These are phyloP conservation scores for Cynoglossus semilaevis DNA, from an alignment of 2,113 vertebrate genomes.

Conservation along the genomic window DNA sequence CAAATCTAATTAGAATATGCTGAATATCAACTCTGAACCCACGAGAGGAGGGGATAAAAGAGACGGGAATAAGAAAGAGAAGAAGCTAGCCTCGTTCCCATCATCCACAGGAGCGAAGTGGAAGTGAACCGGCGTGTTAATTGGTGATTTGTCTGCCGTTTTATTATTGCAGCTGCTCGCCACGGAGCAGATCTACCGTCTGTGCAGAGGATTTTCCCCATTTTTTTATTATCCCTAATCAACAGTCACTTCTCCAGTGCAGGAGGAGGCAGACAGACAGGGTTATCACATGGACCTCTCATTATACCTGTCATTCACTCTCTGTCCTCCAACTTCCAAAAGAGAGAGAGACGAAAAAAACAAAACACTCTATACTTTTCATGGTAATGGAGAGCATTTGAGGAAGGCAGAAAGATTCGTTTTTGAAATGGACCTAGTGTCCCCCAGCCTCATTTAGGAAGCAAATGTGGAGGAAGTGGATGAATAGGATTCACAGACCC, in stretches of 20 bases:
- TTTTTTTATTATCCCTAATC: slow-evolving; percentile 12
- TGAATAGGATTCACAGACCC: slow-evolving; percentile 13
- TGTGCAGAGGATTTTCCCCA: slow-evolving; percentile 26
- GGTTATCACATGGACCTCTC: slow-evolving; percentile 16
- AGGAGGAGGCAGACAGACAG: neutral
- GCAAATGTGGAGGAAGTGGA: neutral
- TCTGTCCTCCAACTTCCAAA: slow-evolving; percentile 7
- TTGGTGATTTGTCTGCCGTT: slow-evolving; percentile 75
- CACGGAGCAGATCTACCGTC: slow-evolving; percentile 23
- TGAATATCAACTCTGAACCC: slow-evolving; percentile 43
- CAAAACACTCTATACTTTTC: neutral
- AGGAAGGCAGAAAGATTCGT: slow-evolving; percentile 24
- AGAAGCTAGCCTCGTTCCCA: slow-evolving; percentile 46
- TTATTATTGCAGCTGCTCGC: slow-evolving; percentile 73
- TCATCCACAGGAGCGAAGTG: slow-evolving; percentile 63
- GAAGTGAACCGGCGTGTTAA: slow-evolving; percentile 67
- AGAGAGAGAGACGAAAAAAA: neutral
- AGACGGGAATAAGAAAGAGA: slow-evolving; percentile 13
- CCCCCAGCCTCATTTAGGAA: slow-evolving; percentile 33
- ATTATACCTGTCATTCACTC: slow-evolving; percentile 16
- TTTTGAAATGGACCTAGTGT: slow-evolving; percentile 19
- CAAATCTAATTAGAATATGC: slow-evolving; percentile 48
- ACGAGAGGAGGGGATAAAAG: slow-evolving; percentile 28
- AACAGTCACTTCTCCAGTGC: slow-evolving; percentile 21
- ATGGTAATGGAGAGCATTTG: slow-evolving; percentile 22